Evolutionary conservation across 2,888 invertebrate species (phyloP).

Genomic region (Catocala fraxini): DNA sequence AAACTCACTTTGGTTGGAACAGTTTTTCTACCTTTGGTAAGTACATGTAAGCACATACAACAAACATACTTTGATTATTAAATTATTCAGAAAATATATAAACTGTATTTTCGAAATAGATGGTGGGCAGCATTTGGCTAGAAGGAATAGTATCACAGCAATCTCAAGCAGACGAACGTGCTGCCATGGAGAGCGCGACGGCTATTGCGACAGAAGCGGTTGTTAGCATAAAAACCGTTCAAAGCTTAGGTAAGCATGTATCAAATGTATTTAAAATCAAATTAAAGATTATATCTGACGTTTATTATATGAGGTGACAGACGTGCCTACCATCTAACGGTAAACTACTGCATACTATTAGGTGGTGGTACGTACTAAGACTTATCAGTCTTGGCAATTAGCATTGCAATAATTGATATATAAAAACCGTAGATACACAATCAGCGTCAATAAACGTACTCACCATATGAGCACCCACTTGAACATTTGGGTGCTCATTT

Average conservation of each 20-base stretch:
- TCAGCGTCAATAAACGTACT: too few relatives aligned
- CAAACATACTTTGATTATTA: too few relatives aligned
- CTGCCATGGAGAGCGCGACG: conserved; percentile 89
- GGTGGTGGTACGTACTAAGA: too few relatives aligned
- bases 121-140: conserved; percentile 88
- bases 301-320: too few relatives aligned
- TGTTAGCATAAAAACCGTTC: conserved; percentile 89
- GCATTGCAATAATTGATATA: too few relatives aligned
- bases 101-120: conserved; percentile 55
- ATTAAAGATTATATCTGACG: neutral
- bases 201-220: conserved; percentile 90
- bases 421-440: too few relatives aligned
- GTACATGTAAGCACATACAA: conserved; percentile 51
- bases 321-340: too few relatives aligned
- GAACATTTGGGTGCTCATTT: too few relatives aligned
- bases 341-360: too few relatives aligned
- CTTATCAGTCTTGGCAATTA: too few relatives aligned
- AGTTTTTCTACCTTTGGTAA: conserved; percentile 88
- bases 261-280: neutral
- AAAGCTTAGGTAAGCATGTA: conserved; percentile 84
- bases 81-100: neutral
- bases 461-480: too few relatives aligned
- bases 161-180: conserved; percentile 87
- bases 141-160: conserved; percentile 88
- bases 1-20: conserved; percentile 89